Base-by-base conservation (phyloP, 2,113 vertebrate species). In the Platysternon megacephalum region DNA sequence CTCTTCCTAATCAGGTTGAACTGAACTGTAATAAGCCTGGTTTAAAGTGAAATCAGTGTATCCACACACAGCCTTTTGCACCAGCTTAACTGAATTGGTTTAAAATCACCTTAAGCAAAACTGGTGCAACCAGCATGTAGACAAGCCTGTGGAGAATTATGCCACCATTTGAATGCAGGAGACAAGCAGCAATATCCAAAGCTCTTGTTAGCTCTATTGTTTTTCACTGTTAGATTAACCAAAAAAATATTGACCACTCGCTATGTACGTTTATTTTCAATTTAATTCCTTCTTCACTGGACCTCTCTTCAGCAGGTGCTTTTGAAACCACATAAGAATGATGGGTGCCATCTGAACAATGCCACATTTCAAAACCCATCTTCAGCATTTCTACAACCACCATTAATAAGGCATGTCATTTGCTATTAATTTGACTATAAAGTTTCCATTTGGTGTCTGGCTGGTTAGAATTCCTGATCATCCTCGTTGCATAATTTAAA, bases 271-370 rank as follows among this genome's bases (percentile, higher is more conserved):
- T 68, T 68, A 68, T n/a, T 32, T 35, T n/a, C 61, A 68, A 7
- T 14, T 32, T 35, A 61, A 28, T 61, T 28, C 58, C 26, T 61
- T 12, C 29, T 61, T 29, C 58, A 61, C 58, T 61, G 58, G 11
- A 28, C 29, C 11, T 61, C 58, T 61, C 29, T 32, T 28, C 78
- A 68, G 91, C 89, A 82, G 88, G 94, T 90, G 80, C 85, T 93
- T 97, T 95, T 89, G 95, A 97, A 96, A 94, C 90, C 84, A 95
- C 88, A 94, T n/a, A 85, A 81, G 93, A 84, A 58, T 91, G 82
- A 95, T 96, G 94, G 90, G 96, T 93, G 87, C 85, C 87, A 91
- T 87, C 88, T 90, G 96, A 87, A 89, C 11, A 55, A 44, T n/a
- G 35, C 52, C 92, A 61, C 29, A 32, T 96, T 94, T 93, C 80